Evolutionary conservation across 2,888 invertebrate species (phyloP), one percentile per base, ranked within the genome.

Genomic region (Eristalinus sepulchralis): DNA sequence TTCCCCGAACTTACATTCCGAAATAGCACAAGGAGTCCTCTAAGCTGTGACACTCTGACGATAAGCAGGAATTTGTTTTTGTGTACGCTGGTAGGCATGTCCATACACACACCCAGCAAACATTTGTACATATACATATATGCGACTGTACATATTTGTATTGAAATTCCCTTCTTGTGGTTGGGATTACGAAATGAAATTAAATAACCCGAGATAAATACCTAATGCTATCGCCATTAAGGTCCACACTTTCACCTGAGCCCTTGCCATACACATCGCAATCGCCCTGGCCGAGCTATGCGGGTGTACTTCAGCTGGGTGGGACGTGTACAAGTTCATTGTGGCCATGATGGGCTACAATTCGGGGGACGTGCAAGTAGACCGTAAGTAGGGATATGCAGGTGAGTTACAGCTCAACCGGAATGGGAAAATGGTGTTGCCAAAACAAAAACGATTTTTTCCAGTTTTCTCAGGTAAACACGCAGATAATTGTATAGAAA

Each of bases 121-220:
- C 27, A 5, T 27, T 2, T 27, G 5, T 27, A 27, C 27, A 27
- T 47, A 5, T 17, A 6, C 6, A 17, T 53, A 17, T n/a, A 13
- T 13, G 39, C 20, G 13, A 31, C 27, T 20, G 22, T 24, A 39
- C 33, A 31, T 62, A 47, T 59, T 53, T 70, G 75, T 71, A 80
- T 76, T 66, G 70, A 80, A 84, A 62, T 76, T 80, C 66, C 34
- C 39, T 62, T 63, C 62, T 67, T 80, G 76, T 31, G 67, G 71
- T 66, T 76, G 62, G 62, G 71, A 84, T 80, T 84, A 80, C 76
- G 57, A 84, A 84, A 84, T 84, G 76, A 84, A 84, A 84, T 84
- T 80, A 84, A 84, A 84, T 80, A 84, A 80, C 76, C 80, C 76
- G 76, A 80, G 76, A 84, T 84, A 84, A 84, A 84, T 84, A 84